phyloP scores from a whole-genome alignment of 2,888 invertebrate genomes.

The Zygaena filipendulae region DNA sequence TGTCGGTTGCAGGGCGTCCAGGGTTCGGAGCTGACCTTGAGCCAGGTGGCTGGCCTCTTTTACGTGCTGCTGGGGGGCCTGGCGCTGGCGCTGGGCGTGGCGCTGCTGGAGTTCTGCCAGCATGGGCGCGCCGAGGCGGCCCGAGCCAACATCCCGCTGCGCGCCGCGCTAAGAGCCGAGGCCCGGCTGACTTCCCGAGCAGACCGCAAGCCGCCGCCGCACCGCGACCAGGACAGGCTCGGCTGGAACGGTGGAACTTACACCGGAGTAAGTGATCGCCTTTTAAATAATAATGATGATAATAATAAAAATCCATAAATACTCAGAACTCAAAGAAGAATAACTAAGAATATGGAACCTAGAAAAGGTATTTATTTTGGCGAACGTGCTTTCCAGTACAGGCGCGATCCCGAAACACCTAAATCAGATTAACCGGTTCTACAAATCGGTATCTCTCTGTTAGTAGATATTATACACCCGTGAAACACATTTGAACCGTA shows the following conservation, averaged over 20 bases:
- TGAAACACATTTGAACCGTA: no score
- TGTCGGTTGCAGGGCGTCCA: constrained; percentile 70
- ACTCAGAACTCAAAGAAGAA: not conserved
- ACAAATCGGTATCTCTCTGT: not conserved
- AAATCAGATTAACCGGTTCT: no score
- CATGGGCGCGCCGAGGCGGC: constrained; percentile 82
- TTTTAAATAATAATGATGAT: no score
- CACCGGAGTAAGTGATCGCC: constrained; percentile 43
- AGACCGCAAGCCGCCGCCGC: constrained; percentile 26
- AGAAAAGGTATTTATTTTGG: not conserved
- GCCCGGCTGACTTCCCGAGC: constrained; percentile 75
- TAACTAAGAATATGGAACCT: not conserved
- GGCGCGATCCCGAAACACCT: no score
- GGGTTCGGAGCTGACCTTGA: constrained; percentile 87
- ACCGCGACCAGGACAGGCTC: constrained; percentile 34
- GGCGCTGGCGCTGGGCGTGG: constrained; percentile 87
- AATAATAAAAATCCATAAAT: not conserved
- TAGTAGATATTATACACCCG: not conserved
- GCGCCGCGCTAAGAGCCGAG: constrained; percentile 87
- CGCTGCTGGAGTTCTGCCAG: constrained; percentile 94
- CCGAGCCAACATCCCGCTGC: constrained; percentile 82
- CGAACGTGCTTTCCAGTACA: no score
- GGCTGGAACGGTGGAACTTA: constrained; percentile 54
- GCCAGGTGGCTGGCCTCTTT: constrained; percentile 98
- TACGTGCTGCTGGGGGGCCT: constrained; percentile 96